Conservation (phyloP, 1,140 invertebrate species). For the Varroa destructor region DNA sequence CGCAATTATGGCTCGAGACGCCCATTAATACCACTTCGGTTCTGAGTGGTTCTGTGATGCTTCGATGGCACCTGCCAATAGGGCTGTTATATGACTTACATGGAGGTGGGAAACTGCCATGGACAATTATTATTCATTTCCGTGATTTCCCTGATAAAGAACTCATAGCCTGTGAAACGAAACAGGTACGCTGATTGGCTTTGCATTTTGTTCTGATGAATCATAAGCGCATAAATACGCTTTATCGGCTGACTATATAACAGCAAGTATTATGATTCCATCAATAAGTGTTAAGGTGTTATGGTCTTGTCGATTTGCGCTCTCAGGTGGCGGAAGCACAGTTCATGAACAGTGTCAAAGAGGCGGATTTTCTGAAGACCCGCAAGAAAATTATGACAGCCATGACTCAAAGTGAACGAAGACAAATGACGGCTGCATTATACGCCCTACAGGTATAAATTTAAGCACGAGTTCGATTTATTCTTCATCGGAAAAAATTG, state of each 20-base stretch:
- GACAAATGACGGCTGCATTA: conserved; percentile 6
- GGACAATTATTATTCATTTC: conserved; percentile 13
- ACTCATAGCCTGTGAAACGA: background rate
- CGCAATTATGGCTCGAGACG: conserved; percentile 3
- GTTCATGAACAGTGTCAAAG: conserved; percentile 25
- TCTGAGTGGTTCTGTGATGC: background rate
- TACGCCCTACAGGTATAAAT: background rate
- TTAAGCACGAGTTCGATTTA: too few relatives aligned
- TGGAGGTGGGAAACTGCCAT: background rate
- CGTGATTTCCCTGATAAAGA: conserved; percentile 14
- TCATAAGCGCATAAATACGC: too few relatives aligned
- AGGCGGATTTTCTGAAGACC: conserved; percentile 22
- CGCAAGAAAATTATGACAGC: conserved; percentile 20
- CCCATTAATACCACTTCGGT: too few relatives aligned
- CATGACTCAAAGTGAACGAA: conserved; percentile 25
- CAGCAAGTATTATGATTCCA: too few relatives aligned
- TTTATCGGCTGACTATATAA: too few relatives aligned
- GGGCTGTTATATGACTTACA: conserved; percentile 1
- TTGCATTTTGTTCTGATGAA: too few relatives aligned
- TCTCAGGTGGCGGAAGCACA: conserved; percentile 9
- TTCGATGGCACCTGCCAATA: conserved; percentile 13
- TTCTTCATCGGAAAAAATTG: too few relatives aligned
- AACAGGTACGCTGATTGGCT: background rate
- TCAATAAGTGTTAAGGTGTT: too few relatives aligned
- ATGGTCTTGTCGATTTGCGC: too few relatives aligned